Conservation (phyloP, 1,140 invertebrate genomes). For the Cecropterus lyciades region DNA sequence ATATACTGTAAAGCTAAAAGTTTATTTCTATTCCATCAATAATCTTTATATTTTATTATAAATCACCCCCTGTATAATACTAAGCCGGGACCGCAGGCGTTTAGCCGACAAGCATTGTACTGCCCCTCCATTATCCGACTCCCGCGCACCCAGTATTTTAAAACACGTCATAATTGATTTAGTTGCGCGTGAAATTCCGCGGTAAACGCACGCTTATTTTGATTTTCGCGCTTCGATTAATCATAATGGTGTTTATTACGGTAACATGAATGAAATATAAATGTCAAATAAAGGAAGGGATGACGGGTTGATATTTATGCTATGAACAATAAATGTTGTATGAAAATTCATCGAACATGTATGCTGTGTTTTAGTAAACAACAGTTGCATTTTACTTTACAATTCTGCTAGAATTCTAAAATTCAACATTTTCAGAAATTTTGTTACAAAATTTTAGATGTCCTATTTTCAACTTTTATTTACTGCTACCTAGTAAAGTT, state of each 20-base stretch:
- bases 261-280: conserved; percentile 22
- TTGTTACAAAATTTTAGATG: too few species aligned
- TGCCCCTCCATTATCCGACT: conserved; percentile 51
- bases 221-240: conserved; percentile 55
- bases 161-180: conserved; percentile 69
- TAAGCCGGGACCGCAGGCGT: conserved; percentile 76
- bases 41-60: conserved; percentile 3
- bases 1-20: too few species aligned
- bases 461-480: too few species aligned
- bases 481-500: too few species aligned
- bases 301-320: conserved; percentile 2
- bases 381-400: too few species aligned
- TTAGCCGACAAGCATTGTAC: conserved; percentile 75
- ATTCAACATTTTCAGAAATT: too few species aligned
- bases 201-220: conserved; percentile 52
- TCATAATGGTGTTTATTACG: conserved; percentile 52
- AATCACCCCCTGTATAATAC: conserved; percentile 49
- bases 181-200: conserved; percentile 74
- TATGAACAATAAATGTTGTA: neutral
- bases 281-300: conserved; percentile 15
- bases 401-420: too few species aligned
- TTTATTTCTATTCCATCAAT: too few species aligned
- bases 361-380: too few species aligned
- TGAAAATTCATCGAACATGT: neutral
- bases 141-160: conserved; percentile 57